These are phyloP conservation scores for Ophion costatus DNA, from an alignment of 2,888 invertebrate genomes.

Conservation along the genomic window DNA sequence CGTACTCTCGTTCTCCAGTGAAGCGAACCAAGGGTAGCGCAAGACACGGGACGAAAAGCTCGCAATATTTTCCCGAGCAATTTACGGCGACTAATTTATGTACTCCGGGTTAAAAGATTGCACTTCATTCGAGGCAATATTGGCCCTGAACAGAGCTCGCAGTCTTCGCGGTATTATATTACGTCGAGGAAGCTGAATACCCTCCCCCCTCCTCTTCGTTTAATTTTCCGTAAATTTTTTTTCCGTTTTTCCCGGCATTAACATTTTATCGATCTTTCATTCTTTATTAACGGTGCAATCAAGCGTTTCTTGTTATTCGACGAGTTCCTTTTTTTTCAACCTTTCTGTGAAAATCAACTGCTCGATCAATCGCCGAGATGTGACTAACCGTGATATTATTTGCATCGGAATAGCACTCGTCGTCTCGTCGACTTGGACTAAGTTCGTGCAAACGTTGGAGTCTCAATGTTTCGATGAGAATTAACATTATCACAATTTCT, in stretches of 20 bases:
- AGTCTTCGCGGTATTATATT: constrained; percentile 39
- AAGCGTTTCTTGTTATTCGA: neutral
- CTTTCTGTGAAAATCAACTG: neutral
- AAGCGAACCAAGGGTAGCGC: constrained; percentile 21
- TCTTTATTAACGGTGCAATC: constrained; percentile 22
- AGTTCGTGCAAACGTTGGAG: no score
- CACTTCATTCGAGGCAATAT: constrained; percentile 60
- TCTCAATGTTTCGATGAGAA: no score
- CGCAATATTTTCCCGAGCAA: constrained; percentile 56
- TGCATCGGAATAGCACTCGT: no score
- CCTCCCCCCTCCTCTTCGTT: constrained; percentile 15
- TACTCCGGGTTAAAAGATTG: constrained; percentile 58
- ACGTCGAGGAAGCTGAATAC: constrained; percentile 24
- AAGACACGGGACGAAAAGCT: constrained; percentile 60
- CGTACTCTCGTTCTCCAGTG: constrained; percentile 41
- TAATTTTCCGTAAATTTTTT: constrained; percentile 2
- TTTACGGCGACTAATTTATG: constrained; percentile 64
- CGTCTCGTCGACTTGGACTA: no score
- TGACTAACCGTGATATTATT: no score
- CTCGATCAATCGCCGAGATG: neutral
- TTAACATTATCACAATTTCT: no score
- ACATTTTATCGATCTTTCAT: constrained; percentile 19
- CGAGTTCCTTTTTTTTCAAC: neutral
- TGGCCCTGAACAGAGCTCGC: constrained; percentile 34
- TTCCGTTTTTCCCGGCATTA: neutral